Base-by-base conservation (phyloP, 2,888 invertebrate species). In the Heliconius sara region DNA sequence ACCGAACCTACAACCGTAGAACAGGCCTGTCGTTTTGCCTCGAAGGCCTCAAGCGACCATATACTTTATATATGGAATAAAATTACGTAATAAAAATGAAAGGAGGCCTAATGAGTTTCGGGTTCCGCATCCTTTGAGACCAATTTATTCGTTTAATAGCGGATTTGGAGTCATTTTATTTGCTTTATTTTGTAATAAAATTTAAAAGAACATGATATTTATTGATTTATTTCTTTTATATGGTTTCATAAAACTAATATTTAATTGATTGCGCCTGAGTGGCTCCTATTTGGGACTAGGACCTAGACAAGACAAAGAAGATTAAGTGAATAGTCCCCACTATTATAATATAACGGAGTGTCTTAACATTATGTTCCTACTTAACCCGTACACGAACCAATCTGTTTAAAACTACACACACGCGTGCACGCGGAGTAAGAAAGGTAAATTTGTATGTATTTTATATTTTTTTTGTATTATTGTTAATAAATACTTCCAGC, bases 41-140 rank as follows among this genome's bases (percentile, higher is more conserved):
- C 22, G 19, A 39, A 39, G n/a, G 10, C 39, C 57, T 9, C 22
- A 22, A 57, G 22, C 57, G 22, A 68, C 5, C 67, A 10, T 39
- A 43, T 39, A 39, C n/a, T n/a, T 39, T 68, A n/a, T 72, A 30
- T 72, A 72, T 72, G 30, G 30, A 13, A 57, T 72, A 57, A 57
- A 57, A 72, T 52, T 72, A 72, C 72, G 57, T 72, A 72, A 72
- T 72, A 72, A 72, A 72, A 72, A 72, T 57, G 72, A 27, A 27
- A 72, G 72, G 27, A 71, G 9, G 12, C 30, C 57, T 78, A 66
- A 78, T 52, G 77, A 78, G 77, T 65, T 34, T 78, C 72, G 77
- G 43, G 72, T 72, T 78, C 34, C 43, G 68, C 43, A 47, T 72
- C 60, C 70, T 43, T 70, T 70, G 68, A 70, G 68, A 43, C 7